Base-by-base conservation (phyloP, 2,113 vertebrate species). In the Petroica traversi region DNA sequence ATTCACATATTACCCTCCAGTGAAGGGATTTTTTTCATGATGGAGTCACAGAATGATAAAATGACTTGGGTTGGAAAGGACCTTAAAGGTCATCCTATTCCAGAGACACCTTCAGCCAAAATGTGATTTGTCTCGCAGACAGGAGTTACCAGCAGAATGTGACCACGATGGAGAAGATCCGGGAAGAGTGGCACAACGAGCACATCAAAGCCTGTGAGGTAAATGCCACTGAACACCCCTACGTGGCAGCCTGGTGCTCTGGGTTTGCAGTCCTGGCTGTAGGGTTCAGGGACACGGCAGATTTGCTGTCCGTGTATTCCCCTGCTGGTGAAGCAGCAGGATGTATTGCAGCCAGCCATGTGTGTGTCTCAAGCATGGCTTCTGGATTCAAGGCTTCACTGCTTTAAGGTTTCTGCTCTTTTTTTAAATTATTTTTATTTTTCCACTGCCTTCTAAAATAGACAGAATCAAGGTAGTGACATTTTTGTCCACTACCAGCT, bases 131-230 rank as follows among this genome's bases (percentile, higher is more conserved):
- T 38, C 25, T 91, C 3, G 0, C 94, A 99, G 99, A 99, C 96
- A 98, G 97, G 75, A 81, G 92, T 7, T 99, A 99, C 78, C 98
- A 98, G 72, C 98, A 97, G 92, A 99, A 93, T 1, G 51, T 99
- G 69, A 95, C 55, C 15, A 48, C 64, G 0, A 81, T 99, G 89
- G 98, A 98, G 46, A 99, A 98, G 88, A 61, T 98, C 40, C 97
- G 98, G n/a, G 98, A 99, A 26, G 99, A 99, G 13, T 99, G 99
- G 99, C 96, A 98, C 93, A 99, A 97, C 0, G 99, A 99, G 33
- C 98, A 99, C 59, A 55, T 98, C 81, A 98, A 98, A 74, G 97
- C 98, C 55, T 99, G 99, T 0, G 98, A 99, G 98, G 99, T 99
- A 97, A 97, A 51, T 19, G 3, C 10, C 45, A 12, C 12, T 1